phyloP scores from a whole-genome alignment of 2,888 invertebrate species.

The Chloroclysta siterata region DNA sequence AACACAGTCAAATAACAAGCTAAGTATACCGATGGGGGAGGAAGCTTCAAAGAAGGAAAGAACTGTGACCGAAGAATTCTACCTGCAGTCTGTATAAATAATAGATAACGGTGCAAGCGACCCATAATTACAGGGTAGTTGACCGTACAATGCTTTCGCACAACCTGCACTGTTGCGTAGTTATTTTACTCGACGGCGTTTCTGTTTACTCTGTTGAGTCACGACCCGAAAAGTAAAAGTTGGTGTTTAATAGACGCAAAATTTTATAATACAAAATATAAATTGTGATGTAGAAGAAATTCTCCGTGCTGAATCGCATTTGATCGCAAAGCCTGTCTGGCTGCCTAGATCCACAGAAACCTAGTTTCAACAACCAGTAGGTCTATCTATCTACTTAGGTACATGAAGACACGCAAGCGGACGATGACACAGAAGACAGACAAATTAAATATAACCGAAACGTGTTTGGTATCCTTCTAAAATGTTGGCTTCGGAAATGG shows the following conservation, averaged over 20 bases:
- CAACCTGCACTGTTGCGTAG: slow-evolving; percentile 26
- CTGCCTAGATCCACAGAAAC: slow-evolving; percentile 47
- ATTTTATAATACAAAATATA: slow-evolving; percentile 50
- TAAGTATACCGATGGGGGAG: too few relatives aligned
- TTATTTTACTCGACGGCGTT: slow-evolving; percentile 19
- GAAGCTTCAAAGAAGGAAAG: too few relatives aligned
- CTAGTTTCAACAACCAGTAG: slow-evolving; percentile 45
- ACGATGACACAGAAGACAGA: background rate
- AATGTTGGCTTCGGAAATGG: background rate
- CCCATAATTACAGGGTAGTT: slow-evolving; percentile 28
- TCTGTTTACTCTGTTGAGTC: slow-evolving; percentile 55
- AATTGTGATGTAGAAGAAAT: slow-evolving; percentile 36
- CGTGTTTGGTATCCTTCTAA: background rate
- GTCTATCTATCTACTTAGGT: slow-evolving; percentile 59
- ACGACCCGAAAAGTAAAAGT: slow-evolving; percentile 71
- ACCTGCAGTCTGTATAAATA: slow-evolving; percentile 17
- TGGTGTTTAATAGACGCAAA: slow-evolving; percentile 52
- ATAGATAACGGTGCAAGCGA: slow-evolving; percentile 13
- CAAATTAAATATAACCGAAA: background rate
- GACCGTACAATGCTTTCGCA: slow-evolving; percentile 31
- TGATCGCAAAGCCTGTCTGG: slow-evolving; percentile 39
- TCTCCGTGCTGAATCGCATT: slow-evolving; percentile 42
- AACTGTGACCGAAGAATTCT: slow-evolving; percentile 1
- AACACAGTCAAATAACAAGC: too few relatives aligned
- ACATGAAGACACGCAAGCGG: slow-evolving; percentile 45